Conservation (phyloP, 2,888 invertebrate species). For the Parnassius apollo region DNA sequence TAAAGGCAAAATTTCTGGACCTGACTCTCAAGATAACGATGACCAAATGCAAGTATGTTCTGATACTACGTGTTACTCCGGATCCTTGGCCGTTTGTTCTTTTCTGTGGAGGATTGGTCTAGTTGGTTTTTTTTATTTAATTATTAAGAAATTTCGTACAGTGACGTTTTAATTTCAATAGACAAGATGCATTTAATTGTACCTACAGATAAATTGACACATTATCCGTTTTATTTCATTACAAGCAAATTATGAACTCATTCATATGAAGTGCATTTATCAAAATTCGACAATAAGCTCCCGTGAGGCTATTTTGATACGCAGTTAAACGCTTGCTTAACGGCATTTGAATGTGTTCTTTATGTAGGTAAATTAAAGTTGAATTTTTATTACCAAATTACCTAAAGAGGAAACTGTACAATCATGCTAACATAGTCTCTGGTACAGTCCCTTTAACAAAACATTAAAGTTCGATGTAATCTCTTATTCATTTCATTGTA, state of each 20-base stretch:
- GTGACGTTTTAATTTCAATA: slow-evolving; percentile 9
- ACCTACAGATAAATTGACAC: slow-evolving; percentile 7
- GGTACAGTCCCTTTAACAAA: slow-evolving; percentile 6
- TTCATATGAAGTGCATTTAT: slow-evolving; percentile 22
- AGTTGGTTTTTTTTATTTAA: background rate
- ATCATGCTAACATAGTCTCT: slow-evolving; percentile 9
- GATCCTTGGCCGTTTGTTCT: too few relatives aligned
- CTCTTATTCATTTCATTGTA: background rate
- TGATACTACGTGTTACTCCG: too few relatives aligned
- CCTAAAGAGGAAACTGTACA: slow-evolving; percentile 15
- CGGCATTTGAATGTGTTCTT: background rate
- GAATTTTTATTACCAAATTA: background rate
- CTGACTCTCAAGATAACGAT: too few relatives aligned
- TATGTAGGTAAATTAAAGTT: background rate
- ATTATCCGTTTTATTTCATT: slow-evolving; percentile 17
- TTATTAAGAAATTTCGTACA: background rate
- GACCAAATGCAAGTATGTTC: too few relatives aligned
- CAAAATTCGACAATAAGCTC: slow-evolving; percentile 20
- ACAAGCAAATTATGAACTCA: slow-evolving; percentile 21
- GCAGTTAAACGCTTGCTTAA: background rate
- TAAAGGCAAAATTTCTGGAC: too few relatives aligned
- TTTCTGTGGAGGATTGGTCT: too few relatives aligned
- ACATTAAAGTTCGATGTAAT: slow-evolving; percentile 5
- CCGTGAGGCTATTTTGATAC: slow-evolving; percentile 8
- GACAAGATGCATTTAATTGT: too few relatives aligned